Percentiles rank a stretch among this genome's conserved stretches.
Conservation (phyloP, 2,797 vertebrate species). For the Varecia variegata region DNA sequence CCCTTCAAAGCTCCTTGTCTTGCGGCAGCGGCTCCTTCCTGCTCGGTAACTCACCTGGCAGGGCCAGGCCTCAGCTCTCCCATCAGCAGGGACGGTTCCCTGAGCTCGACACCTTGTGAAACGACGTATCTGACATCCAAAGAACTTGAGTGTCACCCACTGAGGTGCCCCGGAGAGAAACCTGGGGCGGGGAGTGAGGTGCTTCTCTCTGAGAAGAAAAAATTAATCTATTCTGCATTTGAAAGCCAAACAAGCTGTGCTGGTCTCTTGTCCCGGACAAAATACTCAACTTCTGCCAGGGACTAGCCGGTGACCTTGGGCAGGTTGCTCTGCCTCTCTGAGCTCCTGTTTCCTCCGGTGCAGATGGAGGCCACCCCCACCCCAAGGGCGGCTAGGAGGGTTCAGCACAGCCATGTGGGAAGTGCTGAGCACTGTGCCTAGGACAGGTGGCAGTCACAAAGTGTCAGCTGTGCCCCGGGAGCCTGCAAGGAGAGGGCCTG, state of each 20-base stretch:
- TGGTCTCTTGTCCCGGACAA: neutral
- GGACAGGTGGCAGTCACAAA: fast-evolving
- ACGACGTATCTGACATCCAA: neutral
- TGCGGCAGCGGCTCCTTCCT: constrained; percentile 12
- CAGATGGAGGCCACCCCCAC: neutral
- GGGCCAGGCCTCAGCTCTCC: neutral
- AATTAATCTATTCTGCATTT: neutral
- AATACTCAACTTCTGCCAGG: neutral
- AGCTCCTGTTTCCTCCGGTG: neutral
- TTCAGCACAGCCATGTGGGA: fast-evolving
- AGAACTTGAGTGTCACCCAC: neutral
- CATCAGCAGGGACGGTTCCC: neutral
- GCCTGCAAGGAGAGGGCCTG: neutral
- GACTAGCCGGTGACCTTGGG: neutral
- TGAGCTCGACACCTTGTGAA: neutral
- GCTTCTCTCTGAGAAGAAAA: neutral
- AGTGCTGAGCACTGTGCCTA: neutral
- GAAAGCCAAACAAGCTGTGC: neutral
- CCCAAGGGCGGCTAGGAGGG: fast-evolving
- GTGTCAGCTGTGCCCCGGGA: fast-evolving
- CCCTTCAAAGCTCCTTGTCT: constrained; percentile 79
- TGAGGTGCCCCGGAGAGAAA: neutral
- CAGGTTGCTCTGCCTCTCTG: no score
- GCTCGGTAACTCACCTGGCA: neutral
- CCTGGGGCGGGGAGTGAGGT: neutral